Evolutionary conservation across 2,113 vertebrate genomes (phyloP).

Genomic region (Microcebus griseorufus): DNA sequence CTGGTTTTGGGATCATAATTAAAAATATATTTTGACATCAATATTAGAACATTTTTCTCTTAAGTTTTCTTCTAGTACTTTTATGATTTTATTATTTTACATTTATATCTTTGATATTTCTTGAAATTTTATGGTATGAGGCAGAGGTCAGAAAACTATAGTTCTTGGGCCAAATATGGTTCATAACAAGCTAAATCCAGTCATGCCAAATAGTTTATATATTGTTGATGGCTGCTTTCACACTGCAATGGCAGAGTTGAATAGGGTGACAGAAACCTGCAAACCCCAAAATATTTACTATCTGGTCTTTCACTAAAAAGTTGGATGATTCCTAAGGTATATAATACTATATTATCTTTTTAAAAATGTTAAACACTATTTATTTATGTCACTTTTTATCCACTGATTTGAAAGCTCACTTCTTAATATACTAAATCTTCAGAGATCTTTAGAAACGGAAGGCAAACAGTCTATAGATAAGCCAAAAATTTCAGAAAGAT

Average conservation of each 20-base stretch:
- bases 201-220: neutral
- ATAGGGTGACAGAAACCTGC: neutral
- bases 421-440: neutral
- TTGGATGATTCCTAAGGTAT: neutral
- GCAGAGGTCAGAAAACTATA: neutral
- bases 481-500: neutral
- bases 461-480: neutral
- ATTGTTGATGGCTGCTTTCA: neutral
- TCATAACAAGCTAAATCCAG: neutral
- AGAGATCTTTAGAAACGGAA: neutral
- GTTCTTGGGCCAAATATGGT: neutral
- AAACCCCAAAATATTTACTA: neutral
- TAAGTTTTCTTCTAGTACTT: conserved; percentile 50
- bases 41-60: neutral
- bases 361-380: neutral
- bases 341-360: neutral
- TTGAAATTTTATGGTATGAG: neutral
- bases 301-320: neutral
- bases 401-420: neutral
- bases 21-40: conserved; percentile 13
- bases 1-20: neutral
- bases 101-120: neutral
- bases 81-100: conserved; percentile 23
- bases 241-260: neutral
- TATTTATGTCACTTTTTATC: neutral